Evolutionary conservation across 1,140 invertebrate species (phyloP), one percentile per base, ranked within the genome.

Genomic region (Drosophila kepulauana): DNA sequence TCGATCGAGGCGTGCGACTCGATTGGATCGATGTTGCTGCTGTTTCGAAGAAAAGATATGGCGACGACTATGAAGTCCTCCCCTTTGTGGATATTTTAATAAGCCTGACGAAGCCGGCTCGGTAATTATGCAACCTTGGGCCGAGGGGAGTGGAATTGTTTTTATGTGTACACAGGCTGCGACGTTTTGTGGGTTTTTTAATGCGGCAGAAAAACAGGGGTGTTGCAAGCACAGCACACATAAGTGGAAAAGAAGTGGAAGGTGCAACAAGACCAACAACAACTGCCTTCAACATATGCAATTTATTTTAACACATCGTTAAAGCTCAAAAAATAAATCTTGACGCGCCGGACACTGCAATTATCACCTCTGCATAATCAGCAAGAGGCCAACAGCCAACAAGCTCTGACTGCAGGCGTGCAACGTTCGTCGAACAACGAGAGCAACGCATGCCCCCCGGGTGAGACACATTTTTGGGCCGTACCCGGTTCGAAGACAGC

Each of bases 271-370:
- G 20, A 25, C 1, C 41, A 43, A 13, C 41, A 6, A 5, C 41
- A 13, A 43, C 7, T 10, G 67, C 41, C 61, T 66, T 61, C 51
- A 64, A 75, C 67, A 81, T 81, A 90, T 89, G 85, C 85, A 89
- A 89, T 89, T 89, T 89, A 89, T 89, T 89, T 89, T 89, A 89
- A 89, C 85, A 89, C 85, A 89, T 89, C 85, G 85, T 89, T 89
- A 89, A 89, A 81, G 86, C 86, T 85, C 86, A 73, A 68, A 81
- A 89, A 84, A 89, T 89, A 89, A 89, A 89, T 89, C 85, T 89
- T 89, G 85, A 89, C 85, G 85, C 86, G 78, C 66, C 75, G 85
- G 86, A 90, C 85, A 89, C 86, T 89, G 85, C 85, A 89, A 89
- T 89, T 89, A 89, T 89, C 85, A 89, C 85, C 85, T 89, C 85